Conservation (phyloP, 2,113 vertebrate genomes). For the Seriola rivoliana region DNA sequence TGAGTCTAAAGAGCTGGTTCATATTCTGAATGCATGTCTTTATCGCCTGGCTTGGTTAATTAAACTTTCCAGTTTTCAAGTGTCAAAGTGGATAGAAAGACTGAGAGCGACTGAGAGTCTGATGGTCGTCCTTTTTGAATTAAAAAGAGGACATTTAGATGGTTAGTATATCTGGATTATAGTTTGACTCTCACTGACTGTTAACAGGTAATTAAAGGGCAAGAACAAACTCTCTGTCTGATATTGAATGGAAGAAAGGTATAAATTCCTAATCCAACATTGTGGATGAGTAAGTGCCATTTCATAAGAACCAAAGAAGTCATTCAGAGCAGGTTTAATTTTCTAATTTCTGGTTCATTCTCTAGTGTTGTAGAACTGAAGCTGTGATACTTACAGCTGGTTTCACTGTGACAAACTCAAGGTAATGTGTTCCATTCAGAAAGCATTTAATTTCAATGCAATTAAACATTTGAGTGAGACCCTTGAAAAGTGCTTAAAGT, state of each 20-base stretch:
- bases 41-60: background rate
- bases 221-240: background rate
- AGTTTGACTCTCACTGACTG: background rate
- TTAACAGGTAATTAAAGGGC: background rate
- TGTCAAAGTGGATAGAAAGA: constrained; percentile 1
- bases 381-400: no score
- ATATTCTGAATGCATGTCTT: constrained; percentile 11
- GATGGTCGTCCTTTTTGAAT: background rate
- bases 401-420: no score
- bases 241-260: no score
- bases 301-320: no score
- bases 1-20: constrained; percentile 34
- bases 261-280: background rate
- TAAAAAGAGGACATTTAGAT: background rate
- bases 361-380: no score
- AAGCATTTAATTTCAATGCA: no score
- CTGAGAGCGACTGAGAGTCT: background rate
- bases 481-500: no score
- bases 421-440: no score
- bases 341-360: no score
- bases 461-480: no score
- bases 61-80: background rate
- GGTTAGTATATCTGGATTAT: background rate
- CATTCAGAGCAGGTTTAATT: no score
- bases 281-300: background rate